phyloP scores from a whole-genome alignment of 2,113 vertebrate species.

The Microtus oregoni region DNA sequence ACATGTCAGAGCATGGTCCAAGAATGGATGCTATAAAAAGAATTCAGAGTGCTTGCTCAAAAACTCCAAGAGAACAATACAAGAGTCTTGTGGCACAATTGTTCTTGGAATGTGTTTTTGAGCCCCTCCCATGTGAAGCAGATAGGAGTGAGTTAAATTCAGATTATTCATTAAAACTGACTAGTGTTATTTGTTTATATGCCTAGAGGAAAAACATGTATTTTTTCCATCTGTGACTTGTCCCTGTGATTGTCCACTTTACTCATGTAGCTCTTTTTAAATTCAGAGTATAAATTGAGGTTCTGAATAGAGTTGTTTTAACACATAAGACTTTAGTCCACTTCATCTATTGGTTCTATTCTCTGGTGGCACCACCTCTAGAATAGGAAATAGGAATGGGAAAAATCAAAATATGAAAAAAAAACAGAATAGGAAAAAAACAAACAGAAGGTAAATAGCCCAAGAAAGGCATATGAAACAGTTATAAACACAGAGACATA shows the following conservation, averaged over 20 bases:
- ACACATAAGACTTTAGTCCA: background rate
- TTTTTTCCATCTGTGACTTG: background rate
- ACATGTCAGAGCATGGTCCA: background rate
- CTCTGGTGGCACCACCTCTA: background rate
- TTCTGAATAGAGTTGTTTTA: background rate
- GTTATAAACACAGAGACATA: background rate
- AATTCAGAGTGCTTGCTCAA: background rate
- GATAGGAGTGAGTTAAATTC: background rate
- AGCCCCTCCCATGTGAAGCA: too few relatives aligned
- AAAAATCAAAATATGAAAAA: background rate
- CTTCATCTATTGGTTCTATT: background rate
- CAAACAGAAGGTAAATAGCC: background rate
- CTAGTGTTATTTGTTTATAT: background rate
- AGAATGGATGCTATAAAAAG: background rate
- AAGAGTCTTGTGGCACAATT: background rate
- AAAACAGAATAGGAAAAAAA: background rate
- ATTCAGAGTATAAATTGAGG: background rate
- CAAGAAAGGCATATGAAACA: background rate
- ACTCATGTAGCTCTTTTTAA: background rate
- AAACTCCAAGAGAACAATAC: background rate
- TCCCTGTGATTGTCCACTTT: background rate
- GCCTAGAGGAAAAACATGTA: background rate
- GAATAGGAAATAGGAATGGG: background rate
- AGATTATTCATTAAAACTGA: background rate
- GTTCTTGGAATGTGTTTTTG: too few relatives aligned